A percentile compares a stretch with the other conserved stretches of the same genome.
Conservation (phyloP, 2,888 invertebrate genomes). For the Phengaris arion region DNA sequence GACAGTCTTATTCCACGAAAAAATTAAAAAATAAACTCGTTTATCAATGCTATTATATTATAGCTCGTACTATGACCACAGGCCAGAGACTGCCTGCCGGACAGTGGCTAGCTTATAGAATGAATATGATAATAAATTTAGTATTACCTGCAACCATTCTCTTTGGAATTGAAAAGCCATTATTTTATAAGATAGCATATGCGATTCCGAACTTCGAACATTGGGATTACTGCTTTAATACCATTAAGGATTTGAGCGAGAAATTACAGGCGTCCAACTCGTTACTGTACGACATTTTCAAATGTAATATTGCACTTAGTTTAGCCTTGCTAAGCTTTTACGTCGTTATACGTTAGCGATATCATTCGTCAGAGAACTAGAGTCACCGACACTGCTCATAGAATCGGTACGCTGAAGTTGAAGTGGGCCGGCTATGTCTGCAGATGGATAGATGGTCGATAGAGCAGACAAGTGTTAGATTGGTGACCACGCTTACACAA, state of each 20-base stretch:
- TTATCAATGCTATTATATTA: neutral
- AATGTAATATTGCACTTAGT: no score
- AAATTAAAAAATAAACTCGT: neutral
- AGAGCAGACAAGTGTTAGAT: no score
- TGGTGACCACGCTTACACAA: no score
- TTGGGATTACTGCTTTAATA: conserved; percentile 31
- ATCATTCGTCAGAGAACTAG: no score
- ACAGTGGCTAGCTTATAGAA: conserved; percentile 34
- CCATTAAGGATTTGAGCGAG: conserved; percentile 28
- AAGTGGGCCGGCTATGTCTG: no score
- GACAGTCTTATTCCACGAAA: neutral
- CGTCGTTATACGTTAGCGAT: no score
- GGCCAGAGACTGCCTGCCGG: conserved; percentile 24
- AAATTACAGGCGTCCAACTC: neutral
- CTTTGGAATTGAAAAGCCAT: conserved; percentile 44
- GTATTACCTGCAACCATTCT: conserved; percentile 43
- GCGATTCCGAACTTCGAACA: conserved; percentile 32
- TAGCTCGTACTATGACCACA: conserved; percentile 6
- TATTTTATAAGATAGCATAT: conserved; percentile 42
- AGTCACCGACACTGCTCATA: no score
- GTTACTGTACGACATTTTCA: neutral
- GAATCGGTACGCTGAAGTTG: no score
- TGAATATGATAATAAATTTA: conserved; percentile 41
- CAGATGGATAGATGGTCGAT: no score
- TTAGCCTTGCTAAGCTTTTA: no score